Conservation (phyloP, 2,113 vertebrate genomes). For the Rafetus swinhoei region DNA sequence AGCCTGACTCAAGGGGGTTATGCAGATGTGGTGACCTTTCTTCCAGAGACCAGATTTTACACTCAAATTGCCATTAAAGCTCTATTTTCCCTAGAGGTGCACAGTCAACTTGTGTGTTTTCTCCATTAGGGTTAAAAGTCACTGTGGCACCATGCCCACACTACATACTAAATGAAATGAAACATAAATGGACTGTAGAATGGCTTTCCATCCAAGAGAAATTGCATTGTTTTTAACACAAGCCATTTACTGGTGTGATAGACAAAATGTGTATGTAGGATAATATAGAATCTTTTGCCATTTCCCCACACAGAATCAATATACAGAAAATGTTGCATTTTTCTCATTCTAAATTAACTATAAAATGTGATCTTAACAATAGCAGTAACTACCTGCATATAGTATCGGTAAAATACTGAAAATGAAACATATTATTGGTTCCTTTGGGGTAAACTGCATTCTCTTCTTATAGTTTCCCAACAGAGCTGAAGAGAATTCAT, state of each 20-base stretch:
- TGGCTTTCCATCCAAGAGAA: slow-evolving; percentile 20
- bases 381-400: not conserved
- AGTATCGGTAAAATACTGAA: not conserved
- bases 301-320: not conserved
- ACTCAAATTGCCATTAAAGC: slow-evolving; percentile 96
- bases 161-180: slow-evolving; percentile 83
- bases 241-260: not conserved
- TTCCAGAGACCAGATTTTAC: slow-evolving; percentile 93
- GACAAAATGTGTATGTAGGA: not conserved
- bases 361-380: fast-evolving
- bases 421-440: not conserved
- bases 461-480: not conserved
- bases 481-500: not conserved
- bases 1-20: slow-evolving; percentile 92
- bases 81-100: slow-evolving; percentile 80
- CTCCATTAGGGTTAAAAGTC: slow-evolving; percentile 88
- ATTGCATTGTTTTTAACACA: slow-evolving; percentile 3
- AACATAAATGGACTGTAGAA: slow-evolving; percentile 81
- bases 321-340: not conserved
- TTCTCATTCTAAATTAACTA: not conserved
- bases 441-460: not conserved
- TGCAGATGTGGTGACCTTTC: slow-evolving; percentile 98
- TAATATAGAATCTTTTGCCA: not conserved
- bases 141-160: slow-evolving; percentile 82
- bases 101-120: slow-evolving; percentile 80